Conservation (phyloP, 2,797 vertebrate species). For the Apogon hyalosoma region DNA sequence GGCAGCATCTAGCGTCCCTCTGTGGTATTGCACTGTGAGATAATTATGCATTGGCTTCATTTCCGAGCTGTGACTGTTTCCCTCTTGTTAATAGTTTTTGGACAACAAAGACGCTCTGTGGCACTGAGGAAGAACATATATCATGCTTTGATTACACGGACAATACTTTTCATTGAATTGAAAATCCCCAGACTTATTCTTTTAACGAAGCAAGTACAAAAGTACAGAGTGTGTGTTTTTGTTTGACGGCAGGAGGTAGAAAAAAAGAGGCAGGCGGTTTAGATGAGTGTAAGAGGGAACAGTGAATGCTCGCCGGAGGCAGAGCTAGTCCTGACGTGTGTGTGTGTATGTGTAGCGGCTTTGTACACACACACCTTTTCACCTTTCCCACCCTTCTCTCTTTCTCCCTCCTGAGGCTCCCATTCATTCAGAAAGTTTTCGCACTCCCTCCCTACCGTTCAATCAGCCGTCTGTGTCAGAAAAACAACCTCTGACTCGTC, state of each 20-base stretch:
- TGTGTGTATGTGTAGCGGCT: constrained; percentile 14
- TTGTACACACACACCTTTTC: constrained; percentile 22
- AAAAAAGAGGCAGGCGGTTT: constrained; percentile 15
- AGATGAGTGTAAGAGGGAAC: constrained; percentile 18
- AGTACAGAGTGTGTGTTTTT: constrained; percentile 14
- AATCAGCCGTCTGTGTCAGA: background rate
- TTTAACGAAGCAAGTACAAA: constrained; percentile 4
- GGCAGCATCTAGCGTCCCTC: no score
- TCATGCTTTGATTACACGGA: constrained; percentile 1
- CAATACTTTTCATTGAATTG: background rate
- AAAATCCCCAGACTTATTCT: background rate
- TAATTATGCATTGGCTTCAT: no score
- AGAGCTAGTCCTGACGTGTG: constrained; percentile 51
- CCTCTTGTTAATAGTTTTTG: no score
- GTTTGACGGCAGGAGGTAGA: background rate
- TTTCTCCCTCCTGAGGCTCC: constrained; percentile 51
- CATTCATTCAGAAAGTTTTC: constrained; percentile 57
- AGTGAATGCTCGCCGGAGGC: constrained; percentile 52
- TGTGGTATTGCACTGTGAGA: no score
- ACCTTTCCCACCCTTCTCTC: constrained; percentile 69
- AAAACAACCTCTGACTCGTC: constrained; percentile 25
- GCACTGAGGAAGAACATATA: constrained; percentile 4
- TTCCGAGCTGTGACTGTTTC: no score
- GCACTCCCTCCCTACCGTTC: background rate
- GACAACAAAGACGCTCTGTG: no score